Conservation (phyloP, 2,113 vertebrate genomes). For the Eleginops maclovinus region DNA sequence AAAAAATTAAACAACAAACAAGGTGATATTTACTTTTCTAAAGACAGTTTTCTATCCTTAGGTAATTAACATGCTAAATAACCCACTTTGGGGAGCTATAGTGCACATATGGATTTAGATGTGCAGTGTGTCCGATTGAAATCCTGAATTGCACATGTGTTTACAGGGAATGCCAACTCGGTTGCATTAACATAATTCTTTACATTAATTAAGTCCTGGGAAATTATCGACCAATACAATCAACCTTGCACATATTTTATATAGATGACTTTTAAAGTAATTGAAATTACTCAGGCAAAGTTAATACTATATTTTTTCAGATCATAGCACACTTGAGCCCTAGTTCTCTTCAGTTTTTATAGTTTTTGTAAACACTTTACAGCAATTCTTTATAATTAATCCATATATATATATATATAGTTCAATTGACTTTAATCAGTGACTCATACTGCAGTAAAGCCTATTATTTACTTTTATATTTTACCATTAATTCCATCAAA, state of each 20-base stretch:
- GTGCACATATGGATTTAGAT: background rate
- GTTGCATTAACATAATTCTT: too few species aligned
- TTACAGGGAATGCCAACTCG: too few species aligned
- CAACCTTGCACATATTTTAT: too few species aligned
- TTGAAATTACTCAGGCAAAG: too few species aligned
- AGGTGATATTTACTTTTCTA: conserved; percentile 1
- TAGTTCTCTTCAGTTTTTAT: background rate
- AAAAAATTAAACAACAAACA: conserved; percentile 4
- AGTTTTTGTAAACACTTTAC: background rate
- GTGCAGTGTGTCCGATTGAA: too few species aligned
- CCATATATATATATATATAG: background rate
- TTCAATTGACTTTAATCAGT: background rate
- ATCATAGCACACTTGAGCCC: background rate
- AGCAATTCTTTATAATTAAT: background rate
- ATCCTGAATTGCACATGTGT: too few species aligned
- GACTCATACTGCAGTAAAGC: background rate
- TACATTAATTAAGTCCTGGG: too few species aligned
- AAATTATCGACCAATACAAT: too few species aligned
- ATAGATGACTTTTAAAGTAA: too few species aligned
- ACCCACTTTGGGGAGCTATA: background rate
- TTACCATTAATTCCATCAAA: conserved; percentile 3
- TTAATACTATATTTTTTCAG: too few species aligned
- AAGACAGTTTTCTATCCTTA: background rate
- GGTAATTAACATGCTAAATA: background rate
- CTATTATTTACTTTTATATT: conserved; percentile 13